These are phyloP conservation scores for Heterotilapia buettikoferi DNA, from an alignment of 2,113 vertebrate genomes.

Conservation along the genomic window DNA sequence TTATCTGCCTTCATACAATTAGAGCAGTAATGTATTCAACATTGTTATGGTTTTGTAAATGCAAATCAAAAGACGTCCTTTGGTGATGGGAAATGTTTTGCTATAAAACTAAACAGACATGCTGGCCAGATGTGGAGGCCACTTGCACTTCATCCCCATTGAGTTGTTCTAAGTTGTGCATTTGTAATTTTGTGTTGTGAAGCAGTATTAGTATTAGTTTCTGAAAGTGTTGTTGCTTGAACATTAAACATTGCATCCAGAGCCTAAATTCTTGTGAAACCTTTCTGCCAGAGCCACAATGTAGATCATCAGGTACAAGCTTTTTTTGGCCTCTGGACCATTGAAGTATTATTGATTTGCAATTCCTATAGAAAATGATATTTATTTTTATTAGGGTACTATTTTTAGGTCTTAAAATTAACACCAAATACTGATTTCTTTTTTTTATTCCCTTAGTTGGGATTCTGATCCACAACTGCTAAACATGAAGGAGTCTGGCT, in stretches of 20 bases:
- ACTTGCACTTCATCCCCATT: background rate
- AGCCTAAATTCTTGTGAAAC: background rate
- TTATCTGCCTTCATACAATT: background rate
- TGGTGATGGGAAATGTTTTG: background rate
- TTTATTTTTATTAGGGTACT: background rate
- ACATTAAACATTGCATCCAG: background rate
- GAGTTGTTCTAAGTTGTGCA: background rate
- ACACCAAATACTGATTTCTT: background rate
- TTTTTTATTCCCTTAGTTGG: background rate
- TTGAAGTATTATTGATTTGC: background rate
- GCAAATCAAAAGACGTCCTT: background rate
- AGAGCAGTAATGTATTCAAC: background rate
- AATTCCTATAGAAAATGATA: background rate
- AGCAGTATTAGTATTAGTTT: background rate
- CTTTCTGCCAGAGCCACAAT: background rate
- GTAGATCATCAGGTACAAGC: background rate
- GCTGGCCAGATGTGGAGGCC: background rate
- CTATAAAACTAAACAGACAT: background rate
- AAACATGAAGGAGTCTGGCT: background rate
- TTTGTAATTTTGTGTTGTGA: background rate
- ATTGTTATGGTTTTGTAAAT: background rate
- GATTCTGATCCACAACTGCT: background rate
- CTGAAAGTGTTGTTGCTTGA: background rate
- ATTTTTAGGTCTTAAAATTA: background rate
- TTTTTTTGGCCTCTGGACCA: background rate